phyloP scores from a whole-genome alignment of 2,888 invertebrate species.

The Nebria salina region DNA sequence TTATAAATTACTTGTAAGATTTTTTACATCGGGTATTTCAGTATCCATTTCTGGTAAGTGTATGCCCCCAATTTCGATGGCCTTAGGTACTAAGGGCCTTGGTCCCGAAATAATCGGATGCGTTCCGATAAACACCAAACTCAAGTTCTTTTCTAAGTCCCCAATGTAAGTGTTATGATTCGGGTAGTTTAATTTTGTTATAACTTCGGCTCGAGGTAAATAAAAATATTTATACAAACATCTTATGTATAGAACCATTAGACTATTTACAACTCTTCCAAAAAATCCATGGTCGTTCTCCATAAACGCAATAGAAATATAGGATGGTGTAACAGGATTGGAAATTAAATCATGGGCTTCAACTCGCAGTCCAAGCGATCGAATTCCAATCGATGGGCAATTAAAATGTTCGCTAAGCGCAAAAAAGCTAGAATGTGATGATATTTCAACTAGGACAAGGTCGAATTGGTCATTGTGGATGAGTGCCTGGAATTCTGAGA shows the following conservation, averaged over 20 bases:
- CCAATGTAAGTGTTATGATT: constrained; percentile 36
- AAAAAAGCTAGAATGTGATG: constrained; percentile 40
- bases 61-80: constrained; percentile 49
- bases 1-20: not conserved
- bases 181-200: constrained; percentile 46
- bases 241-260: constrained; percentile 45
- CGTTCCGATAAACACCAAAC: constrained; percentile 48
- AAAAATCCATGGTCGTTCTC: constrained; percentile 37
- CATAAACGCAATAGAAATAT: constrained; percentile 46
- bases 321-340: constrained; percentile 50
- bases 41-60: constrained; percentile 38
- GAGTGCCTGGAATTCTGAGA: constrained; percentile 42
- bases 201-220: constrained; percentile 46
- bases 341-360: constrained; percentile 49
- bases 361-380: constrained; percentile 46
- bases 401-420: constrained; percentile 46
- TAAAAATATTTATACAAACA: constrained; percentile 46
- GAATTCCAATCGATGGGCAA: constrained; percentile 48
- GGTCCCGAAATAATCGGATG: constrained; percentile 48
- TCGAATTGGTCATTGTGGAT: constrained; percentile 47
- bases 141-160: constrained; percentile 48
- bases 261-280: constrained; percentile 46
- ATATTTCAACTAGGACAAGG: constrained; percentile 48
- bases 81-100: constrained; percentile 48
- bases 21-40: constrained; percentile 28